These are phyloP conservation scores for Geococcyx californianus DNA, from an alignment of 2,113 vertebrate species.

Conservation along the genomic window DNA sequence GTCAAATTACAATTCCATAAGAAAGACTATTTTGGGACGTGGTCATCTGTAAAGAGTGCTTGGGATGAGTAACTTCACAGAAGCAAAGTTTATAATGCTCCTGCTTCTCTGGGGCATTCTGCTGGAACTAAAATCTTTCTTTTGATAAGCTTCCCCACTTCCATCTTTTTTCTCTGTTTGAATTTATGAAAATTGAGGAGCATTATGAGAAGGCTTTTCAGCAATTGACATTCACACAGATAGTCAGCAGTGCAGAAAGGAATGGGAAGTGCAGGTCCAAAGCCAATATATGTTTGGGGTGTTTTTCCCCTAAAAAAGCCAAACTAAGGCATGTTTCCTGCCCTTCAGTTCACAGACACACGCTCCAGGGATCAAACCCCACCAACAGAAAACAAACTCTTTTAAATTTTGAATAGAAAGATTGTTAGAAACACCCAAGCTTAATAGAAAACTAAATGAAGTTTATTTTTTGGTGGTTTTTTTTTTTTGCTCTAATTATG, in stretches of 20 bases:
- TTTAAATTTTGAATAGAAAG: not conserved
- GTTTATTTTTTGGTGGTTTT: not conserved
- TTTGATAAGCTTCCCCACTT: not conserved
- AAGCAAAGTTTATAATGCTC: not conserved
- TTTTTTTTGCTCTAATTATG: not conserved
- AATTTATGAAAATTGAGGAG: not conserved
- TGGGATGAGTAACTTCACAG: not conserved
- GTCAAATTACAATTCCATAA: not conserved
- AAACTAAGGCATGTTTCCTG: not conserved
- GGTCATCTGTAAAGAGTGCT: not conserved
- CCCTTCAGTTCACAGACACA: not conserved
- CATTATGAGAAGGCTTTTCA: not conserved
- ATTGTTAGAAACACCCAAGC: not conserved
- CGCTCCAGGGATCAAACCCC: not conserved
- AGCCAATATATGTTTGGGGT: rapidly evolving
- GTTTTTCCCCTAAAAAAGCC: rapidly evolving
- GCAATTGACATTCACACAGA: not conserved
- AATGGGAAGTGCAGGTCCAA: not conserved
- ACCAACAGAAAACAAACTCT: rapidly evolving
- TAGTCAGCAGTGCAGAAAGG: not conserved
- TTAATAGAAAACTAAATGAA: not conserved
- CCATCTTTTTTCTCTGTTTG: not conserved
- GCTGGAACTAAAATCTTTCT: not conserved
- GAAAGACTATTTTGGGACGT: not conserved
- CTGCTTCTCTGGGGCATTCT: not conserved